Percentiles rank a stretch among this genome's conserved stretches.
These are phyloP conservation scores for Oenanthe melanoleuca DNA, from an alignment of 2,113 vertebrate genomes.

Conservation along the genomic window DNA sequence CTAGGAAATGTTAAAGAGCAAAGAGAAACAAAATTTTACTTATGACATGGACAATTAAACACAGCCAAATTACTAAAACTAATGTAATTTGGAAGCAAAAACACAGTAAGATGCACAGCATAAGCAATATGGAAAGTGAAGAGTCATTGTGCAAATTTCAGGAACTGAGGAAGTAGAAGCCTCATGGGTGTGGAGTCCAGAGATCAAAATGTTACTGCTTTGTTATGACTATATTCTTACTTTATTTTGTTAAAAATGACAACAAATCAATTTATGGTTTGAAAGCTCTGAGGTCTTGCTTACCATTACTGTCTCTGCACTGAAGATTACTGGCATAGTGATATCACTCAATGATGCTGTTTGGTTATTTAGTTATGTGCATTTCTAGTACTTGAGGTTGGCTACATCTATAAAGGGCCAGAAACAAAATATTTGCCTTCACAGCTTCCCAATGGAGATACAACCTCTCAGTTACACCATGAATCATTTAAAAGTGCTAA, in stretches of 20 bases:
- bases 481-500: slow-evolving; percentile 21
- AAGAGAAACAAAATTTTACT: background rate
- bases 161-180: background rate
- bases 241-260: background rate
- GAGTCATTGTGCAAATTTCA: background rate
- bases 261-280: background rate
- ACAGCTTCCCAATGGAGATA: background rate
- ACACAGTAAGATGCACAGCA: background rate
- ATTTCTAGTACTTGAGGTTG: background rate
- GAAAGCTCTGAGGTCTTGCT: background rate
- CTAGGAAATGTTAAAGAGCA: background rate
- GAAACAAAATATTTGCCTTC: background rate
- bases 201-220: background rate
- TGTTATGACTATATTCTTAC: background rate
- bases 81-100: background rate
- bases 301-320: background rate
- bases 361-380: background rate
- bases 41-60: background rate
- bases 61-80: background rate
- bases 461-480: background rate
- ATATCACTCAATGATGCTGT: background rate
- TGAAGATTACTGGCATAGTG: background rate
- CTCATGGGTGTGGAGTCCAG: background rate
- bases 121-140: background rate
- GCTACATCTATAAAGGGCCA: background rate